Evolutionary conservation across 2,113 vertebrate genomes (phyloP), one percentile per base, ranked within the genome.

Genomic region (Perca fluviatilis): DNA sequence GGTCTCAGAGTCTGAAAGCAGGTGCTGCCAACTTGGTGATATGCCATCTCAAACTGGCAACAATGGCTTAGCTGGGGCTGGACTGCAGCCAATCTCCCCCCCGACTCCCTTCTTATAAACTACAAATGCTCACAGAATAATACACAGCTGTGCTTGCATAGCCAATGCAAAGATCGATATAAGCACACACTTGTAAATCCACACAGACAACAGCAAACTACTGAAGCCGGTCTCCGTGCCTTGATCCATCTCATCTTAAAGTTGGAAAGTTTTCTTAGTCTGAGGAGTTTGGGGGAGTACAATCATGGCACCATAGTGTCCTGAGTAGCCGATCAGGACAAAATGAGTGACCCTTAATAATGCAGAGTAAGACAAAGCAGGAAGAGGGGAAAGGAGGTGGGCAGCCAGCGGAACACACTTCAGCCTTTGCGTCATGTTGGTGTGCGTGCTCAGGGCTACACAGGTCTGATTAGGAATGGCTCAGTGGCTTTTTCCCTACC

Each of bases 401-500:
- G 82, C 69, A 80, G 87, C 58, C 47, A 0, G 74, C 73, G 73
- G 50, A 85, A 88, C 74, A 82, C 87, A 74, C 85, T 86, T 70
- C 74, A 56, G 67, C 11, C 51, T 61, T 30, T 85, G 81, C 70
- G 12, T 89, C 72, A 64, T 27, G 54, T 54, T 21, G 82, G 67
- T 71, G 85, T 77, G 86, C 85, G 90, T 91, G 93, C 88, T 92
- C 77, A 66, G 30, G 74, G 91, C 87, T 75, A 70, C 88, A 53
- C 71, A 77, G 84, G 79, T 89, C 86, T 90, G 86, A 93, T 94
- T 94, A 94, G 73, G 69, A 79, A 70, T 13, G 57, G 73, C 87
- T 87, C 90, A 58, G 56, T 84, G 76, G 36, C 74, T 91, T 84
- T 88, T 90, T 89, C 89, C 43, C 5, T 82, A 72, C 85, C 86